A percentile compares a stretch with the other conserved stretches of the same genome.
Conservation (phyloP, 2,113 vertebrate genomes). For the Monopterus albus region DNA sequence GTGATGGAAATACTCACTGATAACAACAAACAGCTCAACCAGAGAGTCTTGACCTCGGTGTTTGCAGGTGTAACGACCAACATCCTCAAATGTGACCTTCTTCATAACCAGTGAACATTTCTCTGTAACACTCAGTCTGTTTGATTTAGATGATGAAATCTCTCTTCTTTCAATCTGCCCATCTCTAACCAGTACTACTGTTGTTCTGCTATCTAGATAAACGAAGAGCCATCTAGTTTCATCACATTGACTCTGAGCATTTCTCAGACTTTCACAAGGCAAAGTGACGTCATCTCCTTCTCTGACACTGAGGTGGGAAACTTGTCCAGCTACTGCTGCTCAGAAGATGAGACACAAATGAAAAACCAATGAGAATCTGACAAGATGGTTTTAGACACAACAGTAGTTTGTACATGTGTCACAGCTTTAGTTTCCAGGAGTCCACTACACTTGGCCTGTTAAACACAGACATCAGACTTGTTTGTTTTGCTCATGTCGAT, state of each 20-base stretch:
- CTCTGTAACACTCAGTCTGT: conserved; percentile 14
- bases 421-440: no score
- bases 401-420: no score
- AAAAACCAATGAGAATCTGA: no score
- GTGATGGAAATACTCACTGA: conserved; percentile 27
- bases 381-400: no score
- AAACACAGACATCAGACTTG: no score
- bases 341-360: background rate
- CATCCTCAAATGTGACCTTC: background rate
- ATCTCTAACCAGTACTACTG: background rate
- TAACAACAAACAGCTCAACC: background rate
- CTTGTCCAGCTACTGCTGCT: conserved; percentile 11
- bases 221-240: background rate
- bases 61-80: background rate
- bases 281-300: no score
- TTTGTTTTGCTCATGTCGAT: no score
- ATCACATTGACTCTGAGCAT: background rate
- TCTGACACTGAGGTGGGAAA: no score
- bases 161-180: background rate
- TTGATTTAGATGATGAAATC: background rate
- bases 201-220: rapidly evolving
- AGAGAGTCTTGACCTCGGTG: background rate
- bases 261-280: conserved; percentile 5
- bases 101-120: conserved; percentile 36
- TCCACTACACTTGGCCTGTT: no score